Evolutionary conservation across 2,113 vertebrate genomes (phyloP), one percentile per base, ranked within the genome.

Genomic region (Morphnarchus princeps): DNA sequence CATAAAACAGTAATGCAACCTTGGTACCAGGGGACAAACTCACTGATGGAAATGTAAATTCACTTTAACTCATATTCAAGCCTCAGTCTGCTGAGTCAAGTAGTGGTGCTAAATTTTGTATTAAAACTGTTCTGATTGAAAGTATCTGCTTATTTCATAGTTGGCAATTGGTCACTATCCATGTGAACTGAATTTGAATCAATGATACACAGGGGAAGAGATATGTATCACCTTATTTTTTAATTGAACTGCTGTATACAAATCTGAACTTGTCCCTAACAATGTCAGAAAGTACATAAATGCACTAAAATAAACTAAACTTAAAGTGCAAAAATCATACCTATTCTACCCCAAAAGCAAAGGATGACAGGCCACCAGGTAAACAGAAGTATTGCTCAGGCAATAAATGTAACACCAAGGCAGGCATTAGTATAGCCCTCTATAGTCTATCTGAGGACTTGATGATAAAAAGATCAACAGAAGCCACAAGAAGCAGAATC

Each of bases 1-100:
- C 32, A 78, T 90, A 63, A 97, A 96, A 94, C 59, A 90, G 55
- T 81, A 91, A 93, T 61, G 29, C 16, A 90, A 71, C 57, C 63
- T 90, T 77, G 57, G 29, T 69, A 80, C 24, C 45, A 91, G 43
- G 40, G 50, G 62, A 89, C 73, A 84, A 84, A 58, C 29, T 87
- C 62, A 20, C 31, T 71, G 40, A 85, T 58, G 74, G 40, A 93
- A 87, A 72, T 52, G 31, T 55, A 94, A 95, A 91, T 82, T 87
- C 26, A 29, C 19, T 90, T 71, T 74, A 83, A 87, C 47, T 47
- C 26, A 79, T 11, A 67, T 82, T 82, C 63, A 78, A 87, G 15
- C 6, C 26, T 80, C 69, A 55, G 29, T 67, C 65, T 91, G 59
- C 63, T 74, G 58, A 94, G 19, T 82, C 54, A 91, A 76, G 25